phyloP scores from a whole-genome alignment of 2,797 vertebrate genomes.

The Aplochiton taeniatus region DNA sequence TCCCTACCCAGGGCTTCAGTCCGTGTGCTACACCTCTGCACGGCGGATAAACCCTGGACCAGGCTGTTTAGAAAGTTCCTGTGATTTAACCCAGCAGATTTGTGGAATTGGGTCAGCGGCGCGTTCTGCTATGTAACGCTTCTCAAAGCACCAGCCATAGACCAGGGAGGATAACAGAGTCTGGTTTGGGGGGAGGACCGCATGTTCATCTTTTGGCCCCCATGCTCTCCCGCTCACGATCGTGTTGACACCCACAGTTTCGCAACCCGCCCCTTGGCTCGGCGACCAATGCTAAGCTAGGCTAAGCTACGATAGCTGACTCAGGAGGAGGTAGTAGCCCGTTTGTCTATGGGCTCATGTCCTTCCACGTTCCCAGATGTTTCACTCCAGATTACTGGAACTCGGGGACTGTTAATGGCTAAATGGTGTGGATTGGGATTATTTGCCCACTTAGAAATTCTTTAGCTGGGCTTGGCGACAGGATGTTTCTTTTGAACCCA shows the following conservation, averaged over 20 bases:
- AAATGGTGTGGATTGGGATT: conserved; percentile 54
- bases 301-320: background rate
- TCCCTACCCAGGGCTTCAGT: conserved; percentile 25
- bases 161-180: conserved; percentile 22
- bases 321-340: conserved; percentile 17
- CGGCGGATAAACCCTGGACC: conserved; percentile 47
- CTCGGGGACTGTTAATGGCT: conserved; percentile 45
- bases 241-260: conserved; percentile 1
- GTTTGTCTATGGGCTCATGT: conserved; percentile 40
- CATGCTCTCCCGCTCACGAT: background rate
- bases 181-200: conserved; percentile 14
- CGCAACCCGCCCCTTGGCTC: conserved; percentile 11
- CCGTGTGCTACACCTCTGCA: conserved; percentile 50
- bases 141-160: conserved; percentile 53
- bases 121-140: conserved; percentile 59
- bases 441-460: conserved; percentile 59
- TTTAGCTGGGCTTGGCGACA: conserved; percentile 28
- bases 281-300: background rate
- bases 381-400: conserved; percentile 64
- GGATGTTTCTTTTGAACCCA: conserved; percentile 10
- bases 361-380: conserved; percentile 45
- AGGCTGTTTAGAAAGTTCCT: conserved; percentile 45
- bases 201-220: conserved; percentile 21
- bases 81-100: conserved; percentile 75
- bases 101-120: conserved; percentile 77